phyloP scores from a whole-genome alignment of 2,888 invertebrate genomes.

The Desoria tigrina region DNA sequence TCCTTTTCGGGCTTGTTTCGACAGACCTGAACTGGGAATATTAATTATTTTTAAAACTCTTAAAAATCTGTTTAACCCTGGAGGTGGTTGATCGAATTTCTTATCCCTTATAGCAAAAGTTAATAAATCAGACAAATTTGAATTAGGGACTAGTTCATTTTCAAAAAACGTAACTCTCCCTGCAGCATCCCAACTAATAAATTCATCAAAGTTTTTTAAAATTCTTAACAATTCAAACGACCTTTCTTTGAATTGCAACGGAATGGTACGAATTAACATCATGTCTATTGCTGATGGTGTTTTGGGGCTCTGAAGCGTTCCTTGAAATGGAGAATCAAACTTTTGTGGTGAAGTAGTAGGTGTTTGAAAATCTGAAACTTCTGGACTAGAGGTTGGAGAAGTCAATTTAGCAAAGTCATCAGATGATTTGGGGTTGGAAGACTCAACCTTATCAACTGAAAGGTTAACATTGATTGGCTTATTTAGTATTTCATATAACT shows the following conservation, averaged over 20 bases:
- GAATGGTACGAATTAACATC: background rate
- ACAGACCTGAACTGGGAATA: constrained; percentile 10
- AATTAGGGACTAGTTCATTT: background rate
- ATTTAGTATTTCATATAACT: constrained; percentile 6
- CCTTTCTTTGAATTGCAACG: constrained; percentile 6
- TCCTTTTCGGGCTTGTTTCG: background rate
- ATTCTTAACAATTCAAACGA: constrained; percentile 11
- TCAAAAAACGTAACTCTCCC: constrained; percentile 29
- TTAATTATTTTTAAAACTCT: constrained; percentile 24
- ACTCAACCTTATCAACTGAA: background rate
- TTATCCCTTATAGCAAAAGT: background rate
- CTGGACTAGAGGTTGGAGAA: too few species aligned
- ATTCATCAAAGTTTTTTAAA: constrained; percentile 16
- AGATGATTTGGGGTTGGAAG: constrained; percentile 4
- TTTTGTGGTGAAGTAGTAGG: constrained; percentile 16
- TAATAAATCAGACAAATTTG: background rate
- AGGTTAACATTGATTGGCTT: background rate
- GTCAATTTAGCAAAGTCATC: constrained; percentile 2
- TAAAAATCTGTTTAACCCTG: constrained; percentile 32
- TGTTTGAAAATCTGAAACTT: constrained; percentile 3
- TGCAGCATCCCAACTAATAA: constrained; percentile 26
- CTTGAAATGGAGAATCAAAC: background rate
- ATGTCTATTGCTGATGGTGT: background rate
- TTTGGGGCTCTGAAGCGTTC: background rate
- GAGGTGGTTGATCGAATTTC: constrained; percentile 23